phyloP scores from a whole-genome alignment of 2,888 invertebrate genomes.

The Drosophila atroscutellata region DNA sequence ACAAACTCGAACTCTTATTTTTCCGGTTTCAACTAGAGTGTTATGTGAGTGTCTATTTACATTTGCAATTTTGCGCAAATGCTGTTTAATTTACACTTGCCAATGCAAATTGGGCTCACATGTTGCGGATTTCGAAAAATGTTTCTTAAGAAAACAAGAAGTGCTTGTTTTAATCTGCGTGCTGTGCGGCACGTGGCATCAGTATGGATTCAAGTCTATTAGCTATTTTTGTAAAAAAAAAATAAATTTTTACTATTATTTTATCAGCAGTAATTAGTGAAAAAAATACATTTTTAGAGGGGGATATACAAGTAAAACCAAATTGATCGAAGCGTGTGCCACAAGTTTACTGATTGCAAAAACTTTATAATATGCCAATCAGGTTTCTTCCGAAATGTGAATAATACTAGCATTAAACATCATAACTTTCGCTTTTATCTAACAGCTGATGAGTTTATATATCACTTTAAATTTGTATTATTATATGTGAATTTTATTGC shows the following conservation, averaged over 20 bases:
- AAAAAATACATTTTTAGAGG: neutral
- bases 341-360: neutral
- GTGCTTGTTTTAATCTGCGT: neutral
- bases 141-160: slow-evolving; percentile 14
- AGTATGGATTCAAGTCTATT: neutral
- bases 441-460: slow-evolving; percentile 7
- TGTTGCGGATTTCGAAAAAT: neutral
- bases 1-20: slow-evolving; percentile 5
- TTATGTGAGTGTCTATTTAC: slow-evolving; percentile 29
- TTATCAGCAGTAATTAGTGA: neutral
- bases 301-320: neutral
- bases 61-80: slow-evolving; percentile 20
- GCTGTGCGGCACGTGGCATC: neutral
- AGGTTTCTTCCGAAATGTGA: too few species aligned
- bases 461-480: neutral
- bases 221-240: neutral
- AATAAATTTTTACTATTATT: neutral
- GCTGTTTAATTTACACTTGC: slow-evolving; percentile 38
- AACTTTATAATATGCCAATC: neutral
- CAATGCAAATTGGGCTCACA: slow-evolving; percentile 36
- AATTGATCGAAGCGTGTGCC: neutral
- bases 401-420: neutral
- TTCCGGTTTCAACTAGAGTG: slow-evolving; percentile 10
- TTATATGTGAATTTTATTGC: neutral
- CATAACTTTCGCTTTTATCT: neutral